Base-by-base conservation (phyloP, 2,888 invertebrate species). In the Acleris cristana region DNA sequence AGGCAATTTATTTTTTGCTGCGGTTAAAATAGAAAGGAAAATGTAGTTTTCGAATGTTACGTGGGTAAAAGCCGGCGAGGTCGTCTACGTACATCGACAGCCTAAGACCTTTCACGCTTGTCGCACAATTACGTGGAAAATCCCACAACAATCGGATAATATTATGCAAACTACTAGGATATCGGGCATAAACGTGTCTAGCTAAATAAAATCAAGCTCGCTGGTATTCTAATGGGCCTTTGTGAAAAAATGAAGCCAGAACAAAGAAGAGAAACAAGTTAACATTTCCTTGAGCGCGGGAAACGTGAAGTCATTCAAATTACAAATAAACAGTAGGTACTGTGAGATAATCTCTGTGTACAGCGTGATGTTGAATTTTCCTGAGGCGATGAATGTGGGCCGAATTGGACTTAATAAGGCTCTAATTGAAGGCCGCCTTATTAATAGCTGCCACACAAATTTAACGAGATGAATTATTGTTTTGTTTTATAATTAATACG, bases 231-330 rank as follows among this genome's bases (percentile, higher is more conserved):
- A 83, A 85, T 83, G 75, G 67, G 69, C 70, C 66, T 74, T 64
- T 68, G 79, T 79, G 80, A 82, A 80, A 73, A 70, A 72, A 67
- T 54, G 21, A 34, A 65, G 67, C 58, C 44, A 70, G 70, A 81
- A 84, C 82, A 83, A 84, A 84, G 80, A 80, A 60, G 65, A 68
- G 65, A 67, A 66, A 30, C 64, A 58, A 66, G 70, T 77, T 70
- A 76, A 73, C 78, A 85, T 86, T 87, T 87, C 84, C 86, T 84
- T 86, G 82, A 84, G 81, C 79, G 82, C 83, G 84, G 81, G 84
- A 86, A 85, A 83, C 79, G 75, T 76, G 72, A 77, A 81, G 76
- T 79, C 79, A 82, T 81, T 83, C 62, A 58, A 69, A 72, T 71
- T 59, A 70, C 69, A 63, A 70, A 69, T 53, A 64, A 67, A 54